Evolutionary conservation across 2,797 vertebrate genomes (phyloP).

Genomic region (Neostethus bicornis): DNA sequence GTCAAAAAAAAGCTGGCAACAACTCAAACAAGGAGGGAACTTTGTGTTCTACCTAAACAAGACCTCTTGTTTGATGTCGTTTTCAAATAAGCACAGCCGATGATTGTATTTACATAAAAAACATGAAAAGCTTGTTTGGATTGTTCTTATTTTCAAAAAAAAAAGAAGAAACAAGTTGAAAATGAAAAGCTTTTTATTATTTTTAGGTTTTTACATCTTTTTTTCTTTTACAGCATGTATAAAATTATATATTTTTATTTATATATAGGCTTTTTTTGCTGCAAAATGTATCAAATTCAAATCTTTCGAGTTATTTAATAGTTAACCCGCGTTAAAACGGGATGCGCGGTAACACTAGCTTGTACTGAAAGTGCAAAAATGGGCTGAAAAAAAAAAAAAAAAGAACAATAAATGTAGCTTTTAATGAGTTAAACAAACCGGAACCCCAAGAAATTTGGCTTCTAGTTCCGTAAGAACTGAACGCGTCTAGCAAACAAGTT

Average conservation of each 20-base stretch:
- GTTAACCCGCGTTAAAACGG: no score
- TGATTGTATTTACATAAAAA: neutral
- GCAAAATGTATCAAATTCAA: slow-evolving; percentile 59
- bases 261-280: no score
- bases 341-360: no score
- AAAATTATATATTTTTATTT: slow-evolving; percentile 60
- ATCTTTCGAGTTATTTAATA: slow-evolving; percentile 30
- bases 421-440: no score
- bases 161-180: slow-evolving; percentile 8
- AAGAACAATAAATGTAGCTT: no score
- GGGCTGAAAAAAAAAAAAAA: no score
- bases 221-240: slow-evolving; percentile 66
- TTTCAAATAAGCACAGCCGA: fast-evolving
- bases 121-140: neutral
- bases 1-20: slow-evolving; percentile 24
- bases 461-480: no score
- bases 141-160: neutral
- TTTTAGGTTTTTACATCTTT: slow-evolving; percentile 30
- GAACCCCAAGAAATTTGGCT: no score
- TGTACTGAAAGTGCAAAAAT: no score
- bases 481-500: no score
- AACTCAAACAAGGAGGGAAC: slow-evolving; percentile 36
- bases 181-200: slow-evolving; percentile 62
- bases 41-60: slow-evolving; percentile 4
- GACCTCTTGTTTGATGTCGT: slow-evolving; percentile 1